These are phyloP conservation scores for Lagodon rhomboides DNA, from an alignment of 2,797 vertebrate genomes.

Conservation along the genomic window DNA sequence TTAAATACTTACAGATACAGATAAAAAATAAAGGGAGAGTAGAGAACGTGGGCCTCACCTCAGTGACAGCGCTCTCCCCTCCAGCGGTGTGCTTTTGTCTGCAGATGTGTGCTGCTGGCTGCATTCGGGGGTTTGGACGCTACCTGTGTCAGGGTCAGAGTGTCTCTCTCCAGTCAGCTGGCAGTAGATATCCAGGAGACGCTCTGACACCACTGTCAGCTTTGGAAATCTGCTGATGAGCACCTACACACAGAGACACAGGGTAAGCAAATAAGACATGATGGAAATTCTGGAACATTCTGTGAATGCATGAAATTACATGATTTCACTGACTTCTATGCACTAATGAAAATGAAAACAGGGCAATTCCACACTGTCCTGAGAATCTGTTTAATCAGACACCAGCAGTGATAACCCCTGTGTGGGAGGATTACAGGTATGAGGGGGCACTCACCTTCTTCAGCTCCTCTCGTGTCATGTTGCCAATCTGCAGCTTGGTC, in stretches of 20 bases:
- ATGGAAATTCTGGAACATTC: not conserved
- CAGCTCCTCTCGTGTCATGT: conserved; percentile 92
- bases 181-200: conserved; percentile 93
- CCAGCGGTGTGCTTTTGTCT: conserved; percentile 84
- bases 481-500: conserved; percentile 92
- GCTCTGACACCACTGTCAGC: conserved; percentile 87
- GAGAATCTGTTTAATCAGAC: not conserved
- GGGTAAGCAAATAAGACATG: not conserved
- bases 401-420: not conserved
- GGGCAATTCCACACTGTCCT: not conserved
- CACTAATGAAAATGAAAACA: not conserved
- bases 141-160: conserved; percentile 53
- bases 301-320: too few relatives aligned
- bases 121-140: conserved; percentile 36
- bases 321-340: not conserved
- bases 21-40: not conserved
- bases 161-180: conserved; percentile 92
- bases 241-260: conserved; percentile 80
- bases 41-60: conserved; percentile 83
- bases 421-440: not conserved
- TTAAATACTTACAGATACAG: too few relatives aligned
- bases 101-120: conserved; percentile 72
- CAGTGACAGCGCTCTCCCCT: conserved; percentile 93
- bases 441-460: conserved; percentile 88
- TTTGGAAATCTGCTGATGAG: conserved; percentile 87